Conservation (phyloP, 2,113 vertebrate genomes). For the Colinus virginianus region DNA sequence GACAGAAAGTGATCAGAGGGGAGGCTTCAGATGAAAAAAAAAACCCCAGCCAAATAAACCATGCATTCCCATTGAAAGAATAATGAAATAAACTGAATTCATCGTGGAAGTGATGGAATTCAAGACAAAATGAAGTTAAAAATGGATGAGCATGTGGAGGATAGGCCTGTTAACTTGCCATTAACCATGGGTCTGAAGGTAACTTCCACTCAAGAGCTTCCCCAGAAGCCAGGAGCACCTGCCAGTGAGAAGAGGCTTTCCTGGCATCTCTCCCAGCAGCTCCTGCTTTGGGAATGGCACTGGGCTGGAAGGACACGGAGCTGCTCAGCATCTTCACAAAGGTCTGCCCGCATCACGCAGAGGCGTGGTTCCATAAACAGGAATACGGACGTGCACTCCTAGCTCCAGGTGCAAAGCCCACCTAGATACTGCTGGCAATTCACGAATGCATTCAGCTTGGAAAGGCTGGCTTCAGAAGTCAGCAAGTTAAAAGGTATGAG, state of each 20-base stretch:
- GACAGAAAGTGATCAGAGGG: neutral
- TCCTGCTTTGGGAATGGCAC: neutral
- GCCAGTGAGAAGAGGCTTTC: neutral
- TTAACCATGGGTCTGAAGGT: neutral
- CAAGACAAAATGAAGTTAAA: neutral
- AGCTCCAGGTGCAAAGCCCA: accelerated
- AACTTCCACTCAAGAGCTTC: neutral
- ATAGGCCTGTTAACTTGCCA: neutral
- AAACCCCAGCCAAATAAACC: neutral
- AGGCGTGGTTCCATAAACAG: neutral
- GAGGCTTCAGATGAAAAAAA: neutral
- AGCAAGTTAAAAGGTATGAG: neutral
- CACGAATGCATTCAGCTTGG: neutral
- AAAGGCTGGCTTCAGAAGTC: neutral
- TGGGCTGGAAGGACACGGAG: neutral
- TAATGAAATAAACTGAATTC: neutral
- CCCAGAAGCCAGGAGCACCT: neutral
- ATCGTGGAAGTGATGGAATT: neutral
- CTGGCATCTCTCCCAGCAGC: neutral
- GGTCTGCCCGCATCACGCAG: neutral
- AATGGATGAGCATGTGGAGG: neutral
- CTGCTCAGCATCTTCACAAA: neutral
- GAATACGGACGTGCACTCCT: accelerated
- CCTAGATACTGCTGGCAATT: neutral
- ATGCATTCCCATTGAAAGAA: neutral